A percentile compares a stretch with the other conserved stretches of the same genome.
These are phyloP conservation scores for Pseudococcus longispinus DNA, from an alignment of 2,888 invertebrate species.

Conservation along the genomic window DNA sequence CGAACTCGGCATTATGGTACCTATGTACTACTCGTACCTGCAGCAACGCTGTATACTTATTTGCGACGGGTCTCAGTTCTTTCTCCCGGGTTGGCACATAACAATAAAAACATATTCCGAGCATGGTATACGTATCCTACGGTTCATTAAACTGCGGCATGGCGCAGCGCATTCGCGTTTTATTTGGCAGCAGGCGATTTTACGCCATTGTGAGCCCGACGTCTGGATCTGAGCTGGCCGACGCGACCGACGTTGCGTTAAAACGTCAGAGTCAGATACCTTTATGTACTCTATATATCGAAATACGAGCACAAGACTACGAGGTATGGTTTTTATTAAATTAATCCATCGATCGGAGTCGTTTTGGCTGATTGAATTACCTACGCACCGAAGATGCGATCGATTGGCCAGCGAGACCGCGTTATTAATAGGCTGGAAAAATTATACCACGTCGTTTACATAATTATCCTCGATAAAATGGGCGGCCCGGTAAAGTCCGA, in stretches of 20 bases:
- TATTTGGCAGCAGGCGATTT: conserved; percentile 29
- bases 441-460: neutral
- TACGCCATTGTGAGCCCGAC: conserved; percentile 33
- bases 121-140: neutral
- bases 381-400: conserved; percentile 3
- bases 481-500: neutral
- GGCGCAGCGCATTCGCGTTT: neutral
- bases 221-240: neutral
- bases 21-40: neutral
- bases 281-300: neutral
- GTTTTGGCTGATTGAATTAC: neutral
- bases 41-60: neutral
- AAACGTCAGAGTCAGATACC: neutral
- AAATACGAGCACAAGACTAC: neutral
- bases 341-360: neutral
- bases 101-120: conserved; percentile 34
- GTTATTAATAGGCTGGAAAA: conserved; percentile 21
- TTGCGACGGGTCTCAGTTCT: neutral
- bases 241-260: conserved; percentile 28
- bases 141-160: conserved; percentile 29
- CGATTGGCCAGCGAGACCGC: neutral
- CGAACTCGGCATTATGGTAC: neutral
- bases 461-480: neutral
- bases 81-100: neutral
- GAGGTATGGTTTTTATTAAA: neutral